Evolutionary conservation across 1,140 invertebrate species (phyloP).

Genomic region (Trypoxylus dichotomus): DNA sequence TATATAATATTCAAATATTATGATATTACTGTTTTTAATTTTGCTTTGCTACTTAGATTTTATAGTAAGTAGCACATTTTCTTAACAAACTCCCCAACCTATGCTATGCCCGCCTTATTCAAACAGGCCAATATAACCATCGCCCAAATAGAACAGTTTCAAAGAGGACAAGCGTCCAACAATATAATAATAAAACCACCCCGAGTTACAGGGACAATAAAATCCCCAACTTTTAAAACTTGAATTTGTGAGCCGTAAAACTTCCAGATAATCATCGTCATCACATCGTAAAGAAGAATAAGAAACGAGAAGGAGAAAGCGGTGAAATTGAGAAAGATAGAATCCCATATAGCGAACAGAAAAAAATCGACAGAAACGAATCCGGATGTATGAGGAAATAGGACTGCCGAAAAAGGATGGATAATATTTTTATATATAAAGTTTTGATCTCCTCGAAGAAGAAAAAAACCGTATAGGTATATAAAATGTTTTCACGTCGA

Average conservation of each 20-base stretch:
- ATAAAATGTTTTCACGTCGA: neutral
- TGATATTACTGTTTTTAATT: neutral
- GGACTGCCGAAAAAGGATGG: neutral
- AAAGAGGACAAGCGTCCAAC: neutral
- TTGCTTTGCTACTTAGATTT: neutral
- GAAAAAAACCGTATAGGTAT: neutral
- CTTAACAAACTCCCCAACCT: neutral
- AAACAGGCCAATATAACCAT: neutral
- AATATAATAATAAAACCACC: neutral
- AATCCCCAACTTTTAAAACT: neutral
- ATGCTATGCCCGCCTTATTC: neutral
- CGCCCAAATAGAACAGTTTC: neutral
- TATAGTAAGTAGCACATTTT: neutral
- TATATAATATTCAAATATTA: neutral
- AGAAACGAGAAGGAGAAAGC: neutral
- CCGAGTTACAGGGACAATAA: neutral
- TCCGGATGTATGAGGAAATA: neutral
- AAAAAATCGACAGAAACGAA: neutral
- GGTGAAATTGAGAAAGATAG: neutral
- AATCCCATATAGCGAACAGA: neutral
- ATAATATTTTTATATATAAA: neutral
- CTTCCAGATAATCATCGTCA: neutral
- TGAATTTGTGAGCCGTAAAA: neutral
- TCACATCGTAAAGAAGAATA: neutral
- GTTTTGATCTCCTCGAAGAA: neutral